phyloP scores from a whole-genome alignment of 2,888 invertebrate species.

The Apocheima hispidaria region DNA sequence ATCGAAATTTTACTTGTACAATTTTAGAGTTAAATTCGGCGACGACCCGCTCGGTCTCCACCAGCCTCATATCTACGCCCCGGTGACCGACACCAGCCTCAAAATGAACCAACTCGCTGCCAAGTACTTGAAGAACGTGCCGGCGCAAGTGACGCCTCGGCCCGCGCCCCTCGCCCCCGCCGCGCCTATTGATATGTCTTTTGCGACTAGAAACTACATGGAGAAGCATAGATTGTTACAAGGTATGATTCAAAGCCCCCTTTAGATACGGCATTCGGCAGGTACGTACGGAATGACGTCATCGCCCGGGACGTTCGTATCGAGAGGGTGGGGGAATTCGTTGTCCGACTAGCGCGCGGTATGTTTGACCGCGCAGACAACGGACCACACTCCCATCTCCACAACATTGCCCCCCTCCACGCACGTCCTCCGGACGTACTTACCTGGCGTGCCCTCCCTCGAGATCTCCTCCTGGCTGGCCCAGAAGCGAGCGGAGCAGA shows the following conservation, averaged over 20 bases:
- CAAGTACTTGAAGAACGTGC: constrained; percentile 69
- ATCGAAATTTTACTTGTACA: not conserved
- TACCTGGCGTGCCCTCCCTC: too few relatives aligned
- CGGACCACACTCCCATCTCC: too few relatives aligned
- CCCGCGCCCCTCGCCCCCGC: constrained; percentile 47
- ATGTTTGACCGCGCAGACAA: too few relatives aligned
- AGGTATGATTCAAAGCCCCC: constrained; percentile 68
- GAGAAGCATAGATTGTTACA: constrained; percentile 88
- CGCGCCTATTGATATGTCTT: constrained; percentile 87
- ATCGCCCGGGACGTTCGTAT: too few relatives aligned
- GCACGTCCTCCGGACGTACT: too few relatives aligned
- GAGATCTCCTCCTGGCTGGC: too few relatives aligned
- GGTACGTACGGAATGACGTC: too few relatives aligned
- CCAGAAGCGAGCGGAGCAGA: too few relatives aligned
- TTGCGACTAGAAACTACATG: constrained; percentile 90
- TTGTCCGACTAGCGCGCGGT: too few relatives aligned
- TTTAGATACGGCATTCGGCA: too few relatives aligned
- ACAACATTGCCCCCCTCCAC: too few relatives aligned
- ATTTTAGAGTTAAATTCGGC: constrained; percentile 75
- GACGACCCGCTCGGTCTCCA: constrained; percentile 68
- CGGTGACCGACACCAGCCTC: constrained; percentile 75
- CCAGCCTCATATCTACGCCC: constrained; percentile 61
- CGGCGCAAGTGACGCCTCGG: constrained; percentile 35
- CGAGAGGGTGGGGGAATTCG: too few relatives aligned
- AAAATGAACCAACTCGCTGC: constrained; percentile 83